These are phyloP conservation scores for Ornithoptera priamus DNA, from an alignment of 2,888 invertebrate genomes.

Conservation along the genomic window DNA sequence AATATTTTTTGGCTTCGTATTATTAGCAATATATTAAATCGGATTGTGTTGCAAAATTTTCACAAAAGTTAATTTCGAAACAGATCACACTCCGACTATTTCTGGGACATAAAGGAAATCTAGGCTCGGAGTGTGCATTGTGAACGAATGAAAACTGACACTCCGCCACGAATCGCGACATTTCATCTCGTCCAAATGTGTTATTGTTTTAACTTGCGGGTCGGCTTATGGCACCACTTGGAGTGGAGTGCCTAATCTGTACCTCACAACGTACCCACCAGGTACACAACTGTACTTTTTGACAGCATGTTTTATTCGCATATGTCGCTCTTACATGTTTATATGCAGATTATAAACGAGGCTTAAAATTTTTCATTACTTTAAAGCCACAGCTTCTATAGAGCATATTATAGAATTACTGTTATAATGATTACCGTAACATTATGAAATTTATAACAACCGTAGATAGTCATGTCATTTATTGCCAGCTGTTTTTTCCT, in stretches of 20 bases:
- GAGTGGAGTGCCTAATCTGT: slow-evolving; percentile 17
- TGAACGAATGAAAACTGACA: slow-evolving; percentile 29
- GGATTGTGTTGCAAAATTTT: slow-evolving; percentile 2
- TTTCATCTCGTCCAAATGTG: slow-evolving; percentile 58
- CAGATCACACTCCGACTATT: slow-evolving; percentile 16
- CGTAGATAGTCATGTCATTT: too few species aligned
- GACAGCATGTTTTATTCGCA: slow-evolving; percentile 1
- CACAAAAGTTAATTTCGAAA: slow-evolving; percentile 15
- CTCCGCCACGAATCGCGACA: slow-evolving; percentile 48
- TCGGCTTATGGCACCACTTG: slow-evolving; percentile 45
- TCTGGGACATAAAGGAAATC: slow-evolving; percentile 31
- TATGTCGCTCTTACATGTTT: too few species aligned
- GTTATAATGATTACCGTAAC: too few species aligned
- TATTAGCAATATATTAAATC: background rate
- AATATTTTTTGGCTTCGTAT: too few species aligned
- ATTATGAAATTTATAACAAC: too few species aligned
- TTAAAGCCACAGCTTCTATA: too few species aligned
- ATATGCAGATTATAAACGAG: too few species aligned
- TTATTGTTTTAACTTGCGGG: slow-evolving; percentile 68
- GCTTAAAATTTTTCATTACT: too few species aligned
- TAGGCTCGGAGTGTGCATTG: slow-evolving; percentile 33
- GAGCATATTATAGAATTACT: too few species aligned
- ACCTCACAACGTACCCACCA: background rate
- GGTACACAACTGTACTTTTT: slow-evolving; percentile 20
- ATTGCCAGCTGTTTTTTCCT: too few species aligned